Evolutionary conservation across 2,113 vertebrate species (phyloP).

Genomic region (Cinclus cinclus): DNA sequence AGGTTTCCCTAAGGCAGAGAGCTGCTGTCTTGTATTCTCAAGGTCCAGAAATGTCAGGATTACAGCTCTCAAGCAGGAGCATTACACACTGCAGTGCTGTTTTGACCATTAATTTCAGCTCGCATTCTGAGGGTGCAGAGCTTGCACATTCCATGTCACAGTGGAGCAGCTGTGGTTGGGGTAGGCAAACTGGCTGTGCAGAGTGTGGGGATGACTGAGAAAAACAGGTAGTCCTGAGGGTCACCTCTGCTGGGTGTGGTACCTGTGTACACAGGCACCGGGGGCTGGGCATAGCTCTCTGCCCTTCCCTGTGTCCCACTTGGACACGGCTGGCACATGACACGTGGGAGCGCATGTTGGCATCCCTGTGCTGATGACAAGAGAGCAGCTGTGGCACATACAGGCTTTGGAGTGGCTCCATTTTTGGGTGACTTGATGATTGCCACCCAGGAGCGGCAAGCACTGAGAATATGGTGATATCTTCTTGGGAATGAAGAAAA

Average conservation of each 20-base stretch:
- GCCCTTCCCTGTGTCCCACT: neutral
- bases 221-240: neutral
- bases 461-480: neutral
- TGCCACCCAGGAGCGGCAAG: neutral
- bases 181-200: neutral
- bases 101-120: neutral
- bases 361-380: accelerated
- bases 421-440: neutral
- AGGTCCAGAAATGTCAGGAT: neutral
- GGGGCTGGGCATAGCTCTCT: neutral
- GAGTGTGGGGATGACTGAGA: neutral
- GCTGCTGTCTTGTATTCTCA: neutral
- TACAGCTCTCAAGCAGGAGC: neutral
- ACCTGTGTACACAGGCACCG: accelerated
- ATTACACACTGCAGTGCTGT: neutral
- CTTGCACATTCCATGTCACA: accelerated
- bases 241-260: neutral
- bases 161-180: neutral
- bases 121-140: neutral
- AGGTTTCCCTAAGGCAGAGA: neutral
- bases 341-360: accelerated
- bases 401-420: neutral
- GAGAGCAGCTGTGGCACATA: neutral
- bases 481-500: neutral
- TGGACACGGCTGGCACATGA: accelerated